Evolutionary conservation across 2,113 vertebrate genomes (phyloP).

Genomic region (Ictalurus furcatus): DNA sequence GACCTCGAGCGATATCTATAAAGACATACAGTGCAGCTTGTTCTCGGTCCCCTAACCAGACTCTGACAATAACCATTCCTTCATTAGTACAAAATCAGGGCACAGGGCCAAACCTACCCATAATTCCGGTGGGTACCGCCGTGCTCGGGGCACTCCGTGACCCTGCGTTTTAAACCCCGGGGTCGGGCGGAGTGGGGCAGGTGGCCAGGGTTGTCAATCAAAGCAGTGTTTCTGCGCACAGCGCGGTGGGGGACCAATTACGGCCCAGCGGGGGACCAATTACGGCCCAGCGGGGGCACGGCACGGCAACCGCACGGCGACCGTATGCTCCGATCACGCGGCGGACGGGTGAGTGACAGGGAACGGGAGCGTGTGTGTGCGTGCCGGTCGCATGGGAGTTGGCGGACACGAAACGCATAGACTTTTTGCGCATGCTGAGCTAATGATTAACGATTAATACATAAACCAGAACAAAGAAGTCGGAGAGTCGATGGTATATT

Average conservation of each 20-base stretch:
- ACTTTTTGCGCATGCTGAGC: slow-evolving; percentile 52
- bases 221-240: slow-evolving; percentile 19
- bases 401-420: neutral
- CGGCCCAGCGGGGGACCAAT: slow-evolving; percentile 59
- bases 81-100: slow-evolving; percentile 35
- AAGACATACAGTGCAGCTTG: slow-evolving; percentile 30
- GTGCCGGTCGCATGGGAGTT: slow-evolving; percentile 37
- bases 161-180: slow-evolving; percentile 24
- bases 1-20: slow-evolving; percentile 12
- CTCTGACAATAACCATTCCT: neutral
- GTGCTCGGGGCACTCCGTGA: slow-evolving; percentile 15
- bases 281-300: slow-evolving; percentile 57
- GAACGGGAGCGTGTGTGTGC: neutral
- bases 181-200: slow-evolving; percentile 44
- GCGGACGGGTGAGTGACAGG: slow-evolving; percentile 50
- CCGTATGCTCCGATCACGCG: slow-evolving; percentile 54
- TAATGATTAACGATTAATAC: slow-evolving; percentile 35
- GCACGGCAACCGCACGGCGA: slow-evolving; percentile 49
- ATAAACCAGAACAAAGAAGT: neutral
- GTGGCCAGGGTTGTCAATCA: slow-evolving; percentile 58
- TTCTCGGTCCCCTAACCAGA: slow-evolving; percentile 2
- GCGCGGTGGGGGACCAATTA: slow-evolving; percentile 56
- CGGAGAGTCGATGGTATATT: neutral
- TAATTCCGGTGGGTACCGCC: slow-evolving; percentile 18
- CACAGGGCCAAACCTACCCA: slow-evolving; percentile 38